These are phyloP conservation scores for Etheostoma cragini DNA, from an alignment of 2,113 vertebrate species.

Conservation along the genomic window DNA sequence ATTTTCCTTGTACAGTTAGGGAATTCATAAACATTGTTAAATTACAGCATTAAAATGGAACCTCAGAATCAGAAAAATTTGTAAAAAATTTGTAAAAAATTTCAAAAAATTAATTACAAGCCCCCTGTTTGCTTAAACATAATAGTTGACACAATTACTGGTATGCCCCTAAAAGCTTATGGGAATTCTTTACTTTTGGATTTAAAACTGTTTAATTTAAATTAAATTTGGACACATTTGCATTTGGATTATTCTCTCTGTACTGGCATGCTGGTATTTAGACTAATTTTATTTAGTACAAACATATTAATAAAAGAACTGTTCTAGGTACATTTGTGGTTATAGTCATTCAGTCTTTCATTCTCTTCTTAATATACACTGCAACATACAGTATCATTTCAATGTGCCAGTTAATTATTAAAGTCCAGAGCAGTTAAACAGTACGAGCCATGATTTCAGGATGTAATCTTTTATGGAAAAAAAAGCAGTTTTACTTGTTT, in stretches of 20 bases:
- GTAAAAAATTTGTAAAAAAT: not conserved
- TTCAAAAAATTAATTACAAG: not conserved
- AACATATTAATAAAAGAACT: not conserved
- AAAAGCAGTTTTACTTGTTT: not conserved
- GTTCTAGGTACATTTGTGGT: not conserved
- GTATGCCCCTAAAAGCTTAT: not conserved
- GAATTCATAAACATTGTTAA: slow-evolving; percentile 11
- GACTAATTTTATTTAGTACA: not conserved
- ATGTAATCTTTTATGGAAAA: not conserved
- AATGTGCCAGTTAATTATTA: no score
- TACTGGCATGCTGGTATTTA: not conserved
- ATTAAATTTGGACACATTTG: not conserved
- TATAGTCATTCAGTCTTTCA: not conserved
- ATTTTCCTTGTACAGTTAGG: slow-evolving; percentile 4
- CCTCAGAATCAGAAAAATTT: not conserved
- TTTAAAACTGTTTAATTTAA: no score
- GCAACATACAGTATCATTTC: no score
- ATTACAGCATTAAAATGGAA: not conserved
- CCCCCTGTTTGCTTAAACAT: slow-evolving; percentile 8
- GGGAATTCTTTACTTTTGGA: not conserved
- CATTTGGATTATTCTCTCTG: not conserved
- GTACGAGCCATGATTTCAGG: not conserved
- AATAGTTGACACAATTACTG: slow-evolving; percentile 7
- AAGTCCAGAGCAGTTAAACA: not conserved
- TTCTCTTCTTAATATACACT: no score